Evolutionary conservation across 2,888 invertebrate genomes (phyloP).

Genomic region (Acleris laterana): DNA sequence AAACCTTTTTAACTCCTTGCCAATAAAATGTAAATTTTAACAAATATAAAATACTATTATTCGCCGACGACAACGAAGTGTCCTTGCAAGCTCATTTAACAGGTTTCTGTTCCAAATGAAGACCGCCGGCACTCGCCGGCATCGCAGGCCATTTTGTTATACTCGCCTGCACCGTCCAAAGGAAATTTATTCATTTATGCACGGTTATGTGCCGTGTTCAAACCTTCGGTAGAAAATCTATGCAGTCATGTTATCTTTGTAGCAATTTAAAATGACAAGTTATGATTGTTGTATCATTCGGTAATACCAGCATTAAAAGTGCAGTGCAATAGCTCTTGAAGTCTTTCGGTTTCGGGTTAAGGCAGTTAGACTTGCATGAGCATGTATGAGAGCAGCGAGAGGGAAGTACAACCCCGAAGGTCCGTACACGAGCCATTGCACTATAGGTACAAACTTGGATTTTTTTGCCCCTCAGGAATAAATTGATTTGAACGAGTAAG

Average conservation of each 20-base stretch:
- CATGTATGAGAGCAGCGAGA: too few species aligned
- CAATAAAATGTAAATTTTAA: constrained; percentile 24
- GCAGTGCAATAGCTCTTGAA: too few species aligned
- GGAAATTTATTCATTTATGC: constrained; percentile 27
- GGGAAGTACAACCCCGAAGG: too few species aligned
- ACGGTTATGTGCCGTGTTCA: constrained; percentile 15
- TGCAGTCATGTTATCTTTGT: constrained; percentile 16
- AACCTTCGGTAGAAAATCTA: constrained; percentile 22
- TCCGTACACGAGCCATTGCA: too few species aligned
- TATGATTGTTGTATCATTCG: constrained; percentile 17
- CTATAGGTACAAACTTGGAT: too few species aligned
- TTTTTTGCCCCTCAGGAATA: too few species aligned
- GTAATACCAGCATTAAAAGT: too few species aligned
- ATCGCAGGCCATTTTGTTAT: constrained; percentile 26
- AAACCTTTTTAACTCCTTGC: not conserved
- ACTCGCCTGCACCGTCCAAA: constrained; percentile 13
- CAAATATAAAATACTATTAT: constrained; percentile 40
- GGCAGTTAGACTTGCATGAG: too few species aligned
- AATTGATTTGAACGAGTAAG: too few species aligned
- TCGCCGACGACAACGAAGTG: constrained; percentile 47
- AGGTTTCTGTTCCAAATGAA: constrained; percentile 52
- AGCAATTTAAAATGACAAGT: constrained; percentile 21
- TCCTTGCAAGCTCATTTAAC: constrained; percentile 58
- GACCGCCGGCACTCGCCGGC: constrained; percentile 25
- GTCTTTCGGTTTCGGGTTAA: too few species aligned